Evolutionary conservation across 1,140 invertebrate species (phyloP).

Genomic region (Trichonephila clavipes): DNA sequence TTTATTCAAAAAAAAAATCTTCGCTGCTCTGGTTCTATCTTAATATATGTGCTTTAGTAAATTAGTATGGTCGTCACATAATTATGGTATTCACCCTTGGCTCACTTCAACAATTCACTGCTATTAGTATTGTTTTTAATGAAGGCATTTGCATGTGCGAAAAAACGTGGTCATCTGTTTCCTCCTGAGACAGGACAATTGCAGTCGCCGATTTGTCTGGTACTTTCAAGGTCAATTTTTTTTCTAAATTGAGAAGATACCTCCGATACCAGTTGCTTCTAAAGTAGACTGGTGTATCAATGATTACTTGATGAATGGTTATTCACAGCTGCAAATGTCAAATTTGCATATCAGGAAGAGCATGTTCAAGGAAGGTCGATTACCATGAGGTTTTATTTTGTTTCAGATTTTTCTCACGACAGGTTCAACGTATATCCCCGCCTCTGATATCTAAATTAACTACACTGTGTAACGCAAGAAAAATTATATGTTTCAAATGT

Average conservation of each 20-base stretch:
- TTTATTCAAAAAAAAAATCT: no score
- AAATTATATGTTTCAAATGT: no score
- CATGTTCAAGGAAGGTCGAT: background rate
- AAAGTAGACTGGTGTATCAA: background rate
- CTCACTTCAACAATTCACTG: no score
- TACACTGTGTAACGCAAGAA: background rate
- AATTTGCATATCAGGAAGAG: constrained; percentile 31
- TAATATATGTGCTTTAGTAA: no score
- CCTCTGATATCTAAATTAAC: background rate
- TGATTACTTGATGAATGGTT: constrained; percentile 1
- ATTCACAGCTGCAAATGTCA: background rate
- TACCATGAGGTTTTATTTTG: background rate
- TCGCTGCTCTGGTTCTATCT: no score
- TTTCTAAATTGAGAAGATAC: background rate
- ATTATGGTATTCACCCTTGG: no score
- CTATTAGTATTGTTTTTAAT: background rate
- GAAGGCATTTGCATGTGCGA: background rate
- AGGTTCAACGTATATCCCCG: background rate
- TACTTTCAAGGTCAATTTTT: background rate
- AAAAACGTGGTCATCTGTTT: background rate
- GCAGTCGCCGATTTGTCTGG: background rate
- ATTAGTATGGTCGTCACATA: no score
- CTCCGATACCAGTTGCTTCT: background rate
- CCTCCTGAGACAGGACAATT: background rate
- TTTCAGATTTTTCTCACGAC: background rate